phyloP scores from a whole-genome alignment of 92 coral and sea anemone genomes.

The Porites lobata region DNA sequence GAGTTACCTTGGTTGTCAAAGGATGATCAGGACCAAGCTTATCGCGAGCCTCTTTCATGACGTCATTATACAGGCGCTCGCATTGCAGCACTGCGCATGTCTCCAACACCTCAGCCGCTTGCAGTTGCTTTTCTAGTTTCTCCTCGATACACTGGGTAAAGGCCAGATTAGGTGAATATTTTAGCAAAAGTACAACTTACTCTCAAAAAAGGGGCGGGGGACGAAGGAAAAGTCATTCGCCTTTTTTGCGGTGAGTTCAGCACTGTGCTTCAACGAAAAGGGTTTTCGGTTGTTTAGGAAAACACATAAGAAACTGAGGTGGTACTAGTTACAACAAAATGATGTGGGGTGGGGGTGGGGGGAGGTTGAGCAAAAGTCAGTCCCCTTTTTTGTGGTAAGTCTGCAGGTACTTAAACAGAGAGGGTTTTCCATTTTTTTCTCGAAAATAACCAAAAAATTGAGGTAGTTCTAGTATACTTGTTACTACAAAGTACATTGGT shows the following conservation, averaged over 20 bases:
- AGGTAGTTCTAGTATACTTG: too few relatives aligned
- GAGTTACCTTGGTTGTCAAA: slow-evolving; percentile 23
- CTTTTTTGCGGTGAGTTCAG: neutral
- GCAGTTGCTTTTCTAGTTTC: slow-evolving; percentile 46
- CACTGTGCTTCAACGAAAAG: neutral
- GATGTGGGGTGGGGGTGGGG: too few relatives aligned
- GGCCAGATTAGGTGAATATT: neutral
- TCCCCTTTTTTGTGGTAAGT: too few relatives aligned
- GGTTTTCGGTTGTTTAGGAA: neutral
- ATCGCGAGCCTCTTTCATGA: slow-evolving; percentile 56
- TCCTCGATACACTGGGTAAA: slow-evolving; percentile 40
- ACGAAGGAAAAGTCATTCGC: neutral
- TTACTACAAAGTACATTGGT: too few relatives aligned
- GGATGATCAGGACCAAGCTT: slow-evolving; percentile 24
- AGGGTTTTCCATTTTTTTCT: too few relatives aligned
- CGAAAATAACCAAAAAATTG: too few relatives aligned
- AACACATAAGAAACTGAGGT: neutral
- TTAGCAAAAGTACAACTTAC: too few relatives aligned
- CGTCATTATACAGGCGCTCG: slow-evolving; percentile 63
- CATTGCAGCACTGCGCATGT: slow-evolving; percentile 74
- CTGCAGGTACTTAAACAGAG: too few relatives aligned
- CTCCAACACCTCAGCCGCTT: slow-evolving; percentile 74
- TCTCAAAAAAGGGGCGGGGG: neutral
- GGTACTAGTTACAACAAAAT: neutral
- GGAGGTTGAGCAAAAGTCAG: too few relatives aligned